Conservation (phyloP, 2,797 vertebrate species). For the Falco peregrinus region DNA sequence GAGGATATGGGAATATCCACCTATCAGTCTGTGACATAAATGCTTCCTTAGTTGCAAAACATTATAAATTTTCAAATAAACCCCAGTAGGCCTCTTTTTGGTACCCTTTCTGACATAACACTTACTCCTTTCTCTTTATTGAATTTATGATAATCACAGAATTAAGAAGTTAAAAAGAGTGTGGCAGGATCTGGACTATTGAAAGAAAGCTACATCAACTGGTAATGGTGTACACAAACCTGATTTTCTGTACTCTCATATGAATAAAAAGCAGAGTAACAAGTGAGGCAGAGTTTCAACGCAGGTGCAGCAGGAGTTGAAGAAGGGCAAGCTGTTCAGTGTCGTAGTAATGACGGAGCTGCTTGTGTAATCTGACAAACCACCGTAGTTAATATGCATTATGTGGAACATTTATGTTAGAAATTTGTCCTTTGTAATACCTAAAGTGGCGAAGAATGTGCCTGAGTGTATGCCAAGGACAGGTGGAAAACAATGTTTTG, state of each 20-base stretch:
- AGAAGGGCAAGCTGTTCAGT: background rate
- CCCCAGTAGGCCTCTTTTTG: background rate
- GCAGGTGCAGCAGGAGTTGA: background rate
- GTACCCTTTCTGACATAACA: background rate
- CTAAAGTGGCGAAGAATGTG: background rate
- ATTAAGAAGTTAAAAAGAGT: background rate
- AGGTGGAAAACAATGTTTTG: background rate
- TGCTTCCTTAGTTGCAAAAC: slow-evolving; percentile 6
- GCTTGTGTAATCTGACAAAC: background rate
- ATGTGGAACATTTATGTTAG: background rate
- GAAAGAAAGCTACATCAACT: background rate
- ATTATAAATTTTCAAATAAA: background rate
- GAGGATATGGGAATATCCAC: background rate
- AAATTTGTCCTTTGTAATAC: background rate
- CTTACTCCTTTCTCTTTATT: background rate
- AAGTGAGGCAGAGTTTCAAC: background rate
- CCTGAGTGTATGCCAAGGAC: background rate
- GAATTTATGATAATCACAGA: background rate
- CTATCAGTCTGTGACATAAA: background rate
- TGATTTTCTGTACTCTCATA: background rate
- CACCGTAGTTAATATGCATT: background rate
- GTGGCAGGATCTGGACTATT: background rate
- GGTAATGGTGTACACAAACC: background rate
- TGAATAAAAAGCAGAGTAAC: background rate
- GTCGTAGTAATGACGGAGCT: background rate